Conservation (phyloP, 2,888 invertebrate genomes). For the Polydesmus complanatus region DNA sequence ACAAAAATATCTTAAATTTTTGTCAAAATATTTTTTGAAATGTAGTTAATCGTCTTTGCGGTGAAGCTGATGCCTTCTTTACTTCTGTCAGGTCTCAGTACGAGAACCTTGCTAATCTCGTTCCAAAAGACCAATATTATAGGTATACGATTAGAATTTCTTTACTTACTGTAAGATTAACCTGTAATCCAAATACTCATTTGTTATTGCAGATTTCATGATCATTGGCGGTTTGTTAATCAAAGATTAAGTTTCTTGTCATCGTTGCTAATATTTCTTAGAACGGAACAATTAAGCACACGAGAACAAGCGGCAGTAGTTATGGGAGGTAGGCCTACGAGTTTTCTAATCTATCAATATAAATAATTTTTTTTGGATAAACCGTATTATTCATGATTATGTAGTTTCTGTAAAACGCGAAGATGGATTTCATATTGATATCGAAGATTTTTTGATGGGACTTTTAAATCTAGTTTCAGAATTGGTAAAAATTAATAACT, state of each 20-base stretch:
- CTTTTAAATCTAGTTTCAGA: slow-evolving; percentile 68
- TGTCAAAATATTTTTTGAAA: not conserved
- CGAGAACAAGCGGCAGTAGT: slow-evolving; percentile 61
- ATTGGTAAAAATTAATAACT: slow-evolving; percentile 20
- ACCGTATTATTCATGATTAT: slow-evolving; percentile 23
- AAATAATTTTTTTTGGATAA: not conserved
- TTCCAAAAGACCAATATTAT: slow-evolving; percentile 67
- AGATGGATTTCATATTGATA: slow-evolving; percentile 73
- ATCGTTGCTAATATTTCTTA: slow-evolving; percentile 63
- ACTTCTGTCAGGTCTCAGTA: slow-evolving; percentile 50
- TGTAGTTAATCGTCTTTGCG: slow-evolving; percentile 29
- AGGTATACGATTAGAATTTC: slow-evolving; percentile 25
- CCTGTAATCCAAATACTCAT: slow-evolving; percentile 4
- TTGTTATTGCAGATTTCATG: slow-evolving; percentile 53
- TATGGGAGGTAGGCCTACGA: slow-evolving; percentile 53
- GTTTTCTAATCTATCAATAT: not conserved
- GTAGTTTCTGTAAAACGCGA: slow-evolving; percentile 52
- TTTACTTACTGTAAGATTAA: slow-evolving; percentile 22
- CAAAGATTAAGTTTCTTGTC: slow-evolving; percentile 65
- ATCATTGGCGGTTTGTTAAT: slow-evolving; percentile 71
- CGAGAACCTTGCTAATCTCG: slow-evolving; percentile 44
- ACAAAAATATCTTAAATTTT: slow-evolving; percentile 5
- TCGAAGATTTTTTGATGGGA: slow-evolving; percentile 78
- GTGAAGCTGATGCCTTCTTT: slow-evolving; percentile 47
- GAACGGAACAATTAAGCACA: slow-evolving; percentile 56